Percentiles rank a stretch among this genome's conserved stretches.
These are phyloP conservation scores for Lycocerus yunnanus DNA, from an alignment of 2,888 invertebrate genomes.

Conservation along the genomic window DNA sequence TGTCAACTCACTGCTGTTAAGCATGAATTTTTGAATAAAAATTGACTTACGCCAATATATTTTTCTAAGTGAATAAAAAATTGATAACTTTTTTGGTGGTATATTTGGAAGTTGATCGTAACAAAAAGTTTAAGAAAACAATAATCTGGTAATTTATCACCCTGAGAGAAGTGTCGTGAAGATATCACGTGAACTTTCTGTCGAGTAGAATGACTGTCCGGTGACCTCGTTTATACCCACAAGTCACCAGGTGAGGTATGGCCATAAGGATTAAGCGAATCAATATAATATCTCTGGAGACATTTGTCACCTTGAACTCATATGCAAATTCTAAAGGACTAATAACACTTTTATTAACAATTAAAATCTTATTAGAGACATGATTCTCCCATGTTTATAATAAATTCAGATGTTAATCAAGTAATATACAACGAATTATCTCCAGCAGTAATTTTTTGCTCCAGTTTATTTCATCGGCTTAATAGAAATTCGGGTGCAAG, in stretches of 20 bases:
- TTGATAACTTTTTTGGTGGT: background rate
- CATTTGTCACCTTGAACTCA: conserved; percentile 16
- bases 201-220: conserved; percentile 5
- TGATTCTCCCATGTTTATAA: background rate
- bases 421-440: background rate
- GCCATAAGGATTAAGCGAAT: conserved; percentile 10
- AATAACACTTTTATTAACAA: background rate
- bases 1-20: too few relatives aligned
- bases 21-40: too few relatives aligned
- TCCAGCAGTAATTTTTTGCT: background rate
- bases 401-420: background rate
- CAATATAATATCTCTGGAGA: conserved; percentile 17
- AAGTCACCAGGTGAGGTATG: conserved; percentile 18
- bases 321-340: conserved; percentile 4
- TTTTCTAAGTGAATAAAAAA: background rate
- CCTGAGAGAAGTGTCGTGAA: conserved; percentile 3
- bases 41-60: background rate
- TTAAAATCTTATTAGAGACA: background rate
- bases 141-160: conserved; percentile 15
- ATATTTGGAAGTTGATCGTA: background rate
- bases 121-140: background rate
- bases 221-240: conserved; percentile 16
- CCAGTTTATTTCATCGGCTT: background rate
- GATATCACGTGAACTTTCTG: conserved; percentile 5
- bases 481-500: background rate